These are phyloP conservation scores for Pangasius macronema DNA, from an alignment of 2,797 vertebrate species.

Conservation along the genomic window DNA sequence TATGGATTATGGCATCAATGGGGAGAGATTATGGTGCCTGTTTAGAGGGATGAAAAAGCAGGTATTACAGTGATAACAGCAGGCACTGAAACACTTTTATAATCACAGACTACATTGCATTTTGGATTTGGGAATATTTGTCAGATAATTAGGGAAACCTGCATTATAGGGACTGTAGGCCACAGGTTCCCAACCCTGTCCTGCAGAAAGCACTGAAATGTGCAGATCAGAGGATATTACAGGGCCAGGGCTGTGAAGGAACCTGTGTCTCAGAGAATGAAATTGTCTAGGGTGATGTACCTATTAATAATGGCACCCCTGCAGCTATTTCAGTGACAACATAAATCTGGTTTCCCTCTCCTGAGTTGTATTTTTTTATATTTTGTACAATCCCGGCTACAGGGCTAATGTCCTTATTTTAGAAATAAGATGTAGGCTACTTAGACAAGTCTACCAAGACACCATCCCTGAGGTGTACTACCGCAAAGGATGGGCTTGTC, in stretches of 20 bases:
- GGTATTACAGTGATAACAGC: too few species aligned
- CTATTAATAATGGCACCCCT: not conserved
- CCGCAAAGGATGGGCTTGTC: slow-evolving; percentile 35
- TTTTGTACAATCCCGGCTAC: not conserved
- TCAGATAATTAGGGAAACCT: not conserved
- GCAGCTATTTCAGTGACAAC: not conserved
- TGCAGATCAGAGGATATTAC: too few species aligned
- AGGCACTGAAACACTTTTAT: not conserved
- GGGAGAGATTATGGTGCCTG: not conserved
- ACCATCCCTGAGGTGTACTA: slow-evolving; percentile 4
- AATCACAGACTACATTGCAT: not conserved
- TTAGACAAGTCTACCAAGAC: not conserved
- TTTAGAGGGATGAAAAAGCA: not conserved
- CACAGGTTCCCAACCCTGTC: not conserved
- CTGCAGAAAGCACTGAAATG: not conserved
- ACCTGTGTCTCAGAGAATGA: not conserved
- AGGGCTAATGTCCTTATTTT: not conserved
- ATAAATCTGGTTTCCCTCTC: not conserved
- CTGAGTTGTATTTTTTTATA: not conserved
- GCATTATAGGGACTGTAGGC: not conserved
- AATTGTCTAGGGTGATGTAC: not conserved
- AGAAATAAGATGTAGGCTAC: not conserved
- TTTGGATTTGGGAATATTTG: not conserved
- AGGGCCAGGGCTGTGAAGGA: not conserved
- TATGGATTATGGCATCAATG: too few species aligned